Evolutionary conservation across 2,113 vertebrate genomes (phyloP), one percentile per base, ranked within the genome.

Genomic region (Columbina picui): DNA sequence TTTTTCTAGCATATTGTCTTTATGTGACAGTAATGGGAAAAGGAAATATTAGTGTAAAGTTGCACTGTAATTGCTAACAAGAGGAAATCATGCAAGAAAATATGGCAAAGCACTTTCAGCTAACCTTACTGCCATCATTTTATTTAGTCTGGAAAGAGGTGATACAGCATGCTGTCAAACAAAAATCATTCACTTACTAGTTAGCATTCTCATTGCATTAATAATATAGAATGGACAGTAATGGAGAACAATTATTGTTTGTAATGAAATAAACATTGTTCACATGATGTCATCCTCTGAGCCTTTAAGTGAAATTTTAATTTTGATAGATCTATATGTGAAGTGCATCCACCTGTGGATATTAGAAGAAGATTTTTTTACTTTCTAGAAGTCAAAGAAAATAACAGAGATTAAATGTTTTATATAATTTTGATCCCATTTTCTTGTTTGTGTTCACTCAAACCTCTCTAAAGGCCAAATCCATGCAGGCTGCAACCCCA

Each of bases 41-140:
- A 89, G 87, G 65, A 96, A 93, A 94, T 63, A 36, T 94, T 88
- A 85, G 52, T 49, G 49, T 53, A 83, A 90, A 60, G 45, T 81
- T 94, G 27, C 14, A 70, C 50, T 95, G 89, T 36, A 80, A 74
- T 65, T 83, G 59, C 74, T 87, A 93, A 71, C 52, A 83, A 87
- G 32, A 76, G n/a, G 87, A 14, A 64, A 25, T 29, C 22, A 21
- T 26, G 26, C 10, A 21, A 69, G 55, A 92, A 91, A 53, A 60
- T 22, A 19, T 18, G 57, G 63, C 1, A 4, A 93, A 92, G 52
- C 13, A 80, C 23, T 29, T 90, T 84, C 67, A 63, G 68, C 22
- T 45, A 38, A 13, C 14, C 45, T 67, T 73, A 16, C 14, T 57
- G 39, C 6, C n/a, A 63, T 45, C 1, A 10, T 69, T 87, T 88